Evolutionary conservation across 2,888 invertebrate species (phyloP).

Genomic region (Julus scanicus): DNA sequence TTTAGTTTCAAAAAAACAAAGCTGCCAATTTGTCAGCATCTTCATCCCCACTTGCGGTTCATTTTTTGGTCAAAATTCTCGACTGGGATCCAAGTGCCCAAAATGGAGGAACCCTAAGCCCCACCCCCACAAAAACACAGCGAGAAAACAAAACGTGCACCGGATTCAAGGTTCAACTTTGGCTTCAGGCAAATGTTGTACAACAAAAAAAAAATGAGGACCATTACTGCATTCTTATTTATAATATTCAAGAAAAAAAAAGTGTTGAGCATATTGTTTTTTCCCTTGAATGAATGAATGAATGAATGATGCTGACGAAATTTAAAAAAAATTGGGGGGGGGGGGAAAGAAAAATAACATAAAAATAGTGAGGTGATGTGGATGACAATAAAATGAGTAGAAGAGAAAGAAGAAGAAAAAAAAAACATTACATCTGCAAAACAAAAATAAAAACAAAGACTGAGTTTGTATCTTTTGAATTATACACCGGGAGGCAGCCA

Average conservation of each 20-base stretch:
- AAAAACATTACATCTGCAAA: slow-evolving; percentile 28
- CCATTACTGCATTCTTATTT: slow-evolving; percentile 11
- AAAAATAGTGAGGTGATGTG: slow-evolving; percentile 26
- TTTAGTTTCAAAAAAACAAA: not conserved
- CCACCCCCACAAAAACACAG: slow-evolving; percentile 15
- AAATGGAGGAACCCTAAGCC: not conserved
- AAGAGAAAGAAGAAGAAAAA: slow-evolving; percentile 10
- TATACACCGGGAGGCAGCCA: slow-evolving; percentile 47
- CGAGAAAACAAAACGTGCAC: slow-evolving; percentile 40
- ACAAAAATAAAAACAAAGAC: slow-evolving; percentile 25
- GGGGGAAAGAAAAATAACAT: not conserved
- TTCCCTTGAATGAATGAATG: not conserved
- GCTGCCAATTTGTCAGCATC: slow-evolving; percentile 37
- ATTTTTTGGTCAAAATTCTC: not conserved
- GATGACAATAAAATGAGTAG: slow-evolving; percentile 28
- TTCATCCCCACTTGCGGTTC: not conserved
- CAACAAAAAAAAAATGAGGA: slow-evolving; percentile 9
- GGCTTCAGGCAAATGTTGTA: slow-evolving; percentile 14
- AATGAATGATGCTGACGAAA: not conserved
- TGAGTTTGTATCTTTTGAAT: slow-evolving; percentile 47
- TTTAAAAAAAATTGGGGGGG: not conserved
- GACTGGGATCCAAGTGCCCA: not conserved
- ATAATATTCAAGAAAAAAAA: slow-evolving; percentile 36
- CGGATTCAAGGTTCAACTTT: slow-evolving; percentile 10
- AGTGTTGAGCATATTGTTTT: slow-evolving; percentile 36